Evolutionary conservation across 2,113 vertebrate genomes (phyloP).

Genomic region (Cephalopholis sonnerati): DNA sequence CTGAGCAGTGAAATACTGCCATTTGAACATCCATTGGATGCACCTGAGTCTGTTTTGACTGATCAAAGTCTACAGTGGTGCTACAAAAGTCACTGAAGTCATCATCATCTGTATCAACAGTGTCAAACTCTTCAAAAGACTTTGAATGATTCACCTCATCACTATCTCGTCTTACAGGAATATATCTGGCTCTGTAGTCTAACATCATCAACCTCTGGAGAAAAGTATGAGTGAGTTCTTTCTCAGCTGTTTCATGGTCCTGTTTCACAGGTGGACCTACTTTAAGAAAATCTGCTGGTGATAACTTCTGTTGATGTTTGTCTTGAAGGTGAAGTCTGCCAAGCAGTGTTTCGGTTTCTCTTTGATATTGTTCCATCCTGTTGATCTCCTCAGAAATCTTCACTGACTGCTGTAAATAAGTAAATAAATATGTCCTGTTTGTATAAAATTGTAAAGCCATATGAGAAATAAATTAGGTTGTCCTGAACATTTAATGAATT

Average conservation of each 20-base stretch:
- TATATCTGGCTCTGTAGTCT: too few relatives aligned
- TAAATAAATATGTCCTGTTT: not conserved
- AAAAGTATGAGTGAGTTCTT: slow-evolving; percentile 76
- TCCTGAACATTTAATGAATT: too few relatives aligned
- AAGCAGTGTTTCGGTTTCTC: slow-evolving; percentile 19
- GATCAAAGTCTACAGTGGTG: too few relatives aligned
- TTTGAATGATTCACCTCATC: too few relatives aligned
- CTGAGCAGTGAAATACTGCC: slow-evolving; percentile 84
- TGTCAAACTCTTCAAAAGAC: too few relatives aligned
- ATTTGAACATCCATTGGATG: slow-evolving; percentile 86
- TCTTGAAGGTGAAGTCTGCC: slow-evolving; percentile 54
- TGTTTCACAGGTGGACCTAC: slow-evolving; percentile 52
- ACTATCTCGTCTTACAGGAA: too few relatives aligned
- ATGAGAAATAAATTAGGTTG: not conserved
- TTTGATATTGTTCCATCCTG: not conserved
- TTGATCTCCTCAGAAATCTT: not conserved
- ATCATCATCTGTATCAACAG: too few relatives aligned
- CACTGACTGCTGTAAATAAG: not conserved
- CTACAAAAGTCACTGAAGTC: too few relatives aligned
- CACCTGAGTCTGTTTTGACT: slow-evolving; percentile 20
- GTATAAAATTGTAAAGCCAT: not conserved
- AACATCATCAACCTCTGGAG: too few relatives aligned
- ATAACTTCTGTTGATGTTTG: slow-evolving; percentile 61
- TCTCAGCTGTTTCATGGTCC: slow-evolving; percentile 48
- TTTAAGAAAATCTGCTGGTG: slow-evolving; percentile 6